Evolutionary conservation across 2,113 vertebrate genomes (phyloP).

Genomic region (Sinocyclocheilus rhinocerous): DNA sequence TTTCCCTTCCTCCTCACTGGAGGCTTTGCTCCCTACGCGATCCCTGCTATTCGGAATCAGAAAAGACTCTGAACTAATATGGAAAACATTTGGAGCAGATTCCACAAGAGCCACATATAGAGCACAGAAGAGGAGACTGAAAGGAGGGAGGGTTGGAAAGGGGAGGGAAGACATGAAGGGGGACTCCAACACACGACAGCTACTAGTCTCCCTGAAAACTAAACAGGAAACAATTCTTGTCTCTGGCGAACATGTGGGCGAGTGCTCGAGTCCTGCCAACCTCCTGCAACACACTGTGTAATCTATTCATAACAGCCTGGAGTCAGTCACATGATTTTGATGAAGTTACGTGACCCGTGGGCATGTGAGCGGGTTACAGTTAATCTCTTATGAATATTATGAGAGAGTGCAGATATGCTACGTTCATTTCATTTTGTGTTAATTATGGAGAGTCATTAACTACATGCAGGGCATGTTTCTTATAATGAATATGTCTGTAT

Average conservation of each 20-base stretch:
- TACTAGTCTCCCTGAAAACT: conserved; percentile 24
- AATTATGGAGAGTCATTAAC: conserved; percentile 15
- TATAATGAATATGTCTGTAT: conserved; percentile 8
- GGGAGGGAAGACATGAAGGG: conserved; percentile 74
- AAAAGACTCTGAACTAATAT: conserved; percentile 93
- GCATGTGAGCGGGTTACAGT: conserved; percentile 68
- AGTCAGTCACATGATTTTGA: conserved; percentile 74
- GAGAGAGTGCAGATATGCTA: conserved; percentile 34
- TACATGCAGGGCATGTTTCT: neutral
- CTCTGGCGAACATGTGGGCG: conserved; percentile 41
- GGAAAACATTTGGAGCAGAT: conserved; percentile 91
- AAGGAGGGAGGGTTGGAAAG: conserved; percentile 45
- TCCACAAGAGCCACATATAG: conserved; percentile 85
- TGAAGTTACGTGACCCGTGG: conserved; percentile 71
- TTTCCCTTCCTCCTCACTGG: conserved; percentile 34
- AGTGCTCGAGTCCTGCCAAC: conserved; percentile 64
- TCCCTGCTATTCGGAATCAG: conserved; percentile 80
- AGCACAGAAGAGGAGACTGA: conserved; percentile 65
- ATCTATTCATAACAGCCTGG: conserved; percentile 62
- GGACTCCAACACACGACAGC: conserved; percentile 82
- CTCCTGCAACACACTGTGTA: conserved; percentile 65
- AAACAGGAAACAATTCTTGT: conserved; percentile 45
- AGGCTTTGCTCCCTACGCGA: conserved; percentile 66
- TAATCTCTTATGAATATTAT: conserved; percentile 53
- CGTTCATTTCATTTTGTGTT: neutral